A percentile compares a stretch with the other conserved stretches of the same genome.
Evolutionary conservation across 2,797 vertebrate genomes (phyloP).

Genomic region (Cryptoblepharus egeriae): DNA sequence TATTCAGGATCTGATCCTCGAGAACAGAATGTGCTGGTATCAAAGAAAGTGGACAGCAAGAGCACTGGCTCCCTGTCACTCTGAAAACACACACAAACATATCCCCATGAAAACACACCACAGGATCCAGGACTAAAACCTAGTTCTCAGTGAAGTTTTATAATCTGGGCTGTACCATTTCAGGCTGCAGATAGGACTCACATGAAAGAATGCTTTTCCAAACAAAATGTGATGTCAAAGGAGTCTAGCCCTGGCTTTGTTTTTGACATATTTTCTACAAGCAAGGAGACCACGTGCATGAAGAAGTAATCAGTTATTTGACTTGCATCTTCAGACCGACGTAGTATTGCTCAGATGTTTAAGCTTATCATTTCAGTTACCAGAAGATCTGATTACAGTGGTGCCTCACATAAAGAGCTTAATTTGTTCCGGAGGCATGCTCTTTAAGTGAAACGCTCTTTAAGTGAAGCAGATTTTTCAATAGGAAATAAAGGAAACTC

Average conservation of each 20-base stretch:
- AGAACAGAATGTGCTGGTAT: slow-evolving; percentile 25
- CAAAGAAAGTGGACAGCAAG: background rate
- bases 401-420: too few species aligned
- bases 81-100: too few species aligned
- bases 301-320: background rate
- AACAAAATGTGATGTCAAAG: too few species aligned
- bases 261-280: background rate
- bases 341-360: background rate
- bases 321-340: background rate
- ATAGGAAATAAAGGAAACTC: too few species aligned
- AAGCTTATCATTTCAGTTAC: background rate
- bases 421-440: too few species aligned
- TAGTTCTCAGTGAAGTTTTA: background rate
- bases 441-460: too few species aligned
- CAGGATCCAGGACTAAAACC: background rate
- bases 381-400: background rate
- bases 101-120: background rate
- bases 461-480: too few species aligned
- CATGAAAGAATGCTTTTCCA: background rate
- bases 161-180: background rate
- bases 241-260: too few species aligned
- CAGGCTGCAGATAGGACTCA: background rate
- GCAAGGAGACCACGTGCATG: too few species aligned
- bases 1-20: slow-evolving; percentile 43
- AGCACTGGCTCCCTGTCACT: too few species aligned